A percentile compares a stretch with the other conserved stretches of the same genome.
Conservation (phyloP, 2,113 vertebrate genomes). For the Dascyllus trimaculatus region DNA sequence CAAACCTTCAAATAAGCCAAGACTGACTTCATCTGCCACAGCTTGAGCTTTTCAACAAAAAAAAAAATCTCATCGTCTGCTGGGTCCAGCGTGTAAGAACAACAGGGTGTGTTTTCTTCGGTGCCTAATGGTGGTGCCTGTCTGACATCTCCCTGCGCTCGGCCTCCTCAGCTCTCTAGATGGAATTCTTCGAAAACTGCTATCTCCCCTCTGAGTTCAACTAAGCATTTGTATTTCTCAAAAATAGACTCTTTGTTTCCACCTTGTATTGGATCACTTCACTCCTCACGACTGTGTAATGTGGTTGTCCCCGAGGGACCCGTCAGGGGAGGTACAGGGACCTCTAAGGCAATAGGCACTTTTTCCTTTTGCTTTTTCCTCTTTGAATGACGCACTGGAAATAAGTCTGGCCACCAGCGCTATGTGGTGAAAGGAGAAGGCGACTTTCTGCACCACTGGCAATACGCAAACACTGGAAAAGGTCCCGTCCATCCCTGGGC, state of each 20-base stretch:
- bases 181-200: constrained; percentile 7
- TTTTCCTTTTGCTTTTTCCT: constrained; percentile 40
- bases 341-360: constrained; percentile 33
- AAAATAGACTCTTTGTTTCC: constrained; percentile 42
- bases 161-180: constrained; percentile 15
- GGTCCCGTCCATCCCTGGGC: constrained; percentile 21
- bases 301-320: not conserved
- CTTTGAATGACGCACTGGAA: constrained; percentile 66
- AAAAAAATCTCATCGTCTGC: constrained; percentile 18
- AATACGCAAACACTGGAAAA: constrained; percentile 44
- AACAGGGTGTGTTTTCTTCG: constrained; percentile 17
- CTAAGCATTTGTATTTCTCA: constrained; percentile 26
- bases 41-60: constrained; percentile 30
- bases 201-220: not conserved
- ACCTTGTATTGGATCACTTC: constrained; percentile 41
- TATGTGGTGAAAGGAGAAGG: constrained; percentile 30
- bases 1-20: constrained; percentile 24
- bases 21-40: constrained; percentile 50
- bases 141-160: constrained; percentile 2
- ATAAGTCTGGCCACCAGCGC: constrained; percentile 48
- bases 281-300: constrained; percentile 38
- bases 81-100: constrained; percentile 27
- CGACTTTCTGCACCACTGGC: constrained; percentile 50
- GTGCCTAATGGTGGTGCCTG: not conserved
- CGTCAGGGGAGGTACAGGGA: constrained; percentile 18